phyloP scores from a whole-genome alignment of 2,888 invertebrate genomes.

The Drosophila testacea region DNA sequence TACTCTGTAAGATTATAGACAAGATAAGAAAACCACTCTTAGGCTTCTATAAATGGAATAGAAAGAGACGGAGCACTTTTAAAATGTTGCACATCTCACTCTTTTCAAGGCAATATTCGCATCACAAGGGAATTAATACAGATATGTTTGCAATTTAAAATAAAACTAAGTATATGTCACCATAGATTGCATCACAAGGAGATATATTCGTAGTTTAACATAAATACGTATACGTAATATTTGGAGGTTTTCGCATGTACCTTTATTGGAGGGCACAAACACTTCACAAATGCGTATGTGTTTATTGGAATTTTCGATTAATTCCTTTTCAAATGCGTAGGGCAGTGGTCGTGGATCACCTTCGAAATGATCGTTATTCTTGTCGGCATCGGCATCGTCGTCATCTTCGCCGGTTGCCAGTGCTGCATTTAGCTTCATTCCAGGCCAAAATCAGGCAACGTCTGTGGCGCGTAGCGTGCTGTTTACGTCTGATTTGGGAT shows the following conservation, averaged over 20 bases:
- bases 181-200: too few species aligned
- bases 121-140: not conserved
- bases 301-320: slow-evolving; percentile 80
- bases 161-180: too few species aligned
- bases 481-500: slow-evolving; percentile 58
- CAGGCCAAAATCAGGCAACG: slow-evolving; percentile 29
- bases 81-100: not conserved
- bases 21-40: too few species aligned
- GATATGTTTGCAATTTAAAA: not conserved
- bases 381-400: slow-evolving; percentile 13
- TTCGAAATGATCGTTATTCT: slow-evolving; percentile 58
- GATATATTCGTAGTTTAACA: too few species aligned
- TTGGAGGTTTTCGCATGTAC: slow-evolving; percentile 47
- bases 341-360: slow-evolving; percentile 73
- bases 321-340: slow-evolving; percentile 83
- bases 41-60: not conserved
- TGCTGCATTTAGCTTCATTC: slow-evolving; percentile 37
- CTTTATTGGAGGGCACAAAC: slow-evolving; percentile 74
- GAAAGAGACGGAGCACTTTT: slow-evolving; percentile 4
- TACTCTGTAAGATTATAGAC: too few species aligned
- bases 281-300: slow-evolving; percentile 74
- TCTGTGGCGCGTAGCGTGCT: slow-evolving; percentile 61
- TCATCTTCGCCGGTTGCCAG: slow-evolving; percentile 23
- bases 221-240: too few species aligned
- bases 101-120: not conserved